A percentile compares a stretch with the other conserved stretches of the same genome.
Conservation (phyloP, 2,888 invertebrate species). For the Eurytoma californica region DNA sequence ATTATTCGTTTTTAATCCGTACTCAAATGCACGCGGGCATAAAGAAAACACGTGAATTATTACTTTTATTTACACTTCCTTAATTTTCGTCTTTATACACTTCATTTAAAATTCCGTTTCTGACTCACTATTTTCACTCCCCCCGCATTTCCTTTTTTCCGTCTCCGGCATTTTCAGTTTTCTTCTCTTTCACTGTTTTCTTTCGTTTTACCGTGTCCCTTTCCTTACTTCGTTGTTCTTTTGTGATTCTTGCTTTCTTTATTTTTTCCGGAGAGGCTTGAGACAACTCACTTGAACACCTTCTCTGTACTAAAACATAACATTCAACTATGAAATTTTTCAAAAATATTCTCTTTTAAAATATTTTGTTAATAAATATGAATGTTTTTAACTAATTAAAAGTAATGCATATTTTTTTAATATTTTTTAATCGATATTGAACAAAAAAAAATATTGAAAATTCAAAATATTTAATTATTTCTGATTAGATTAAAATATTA, state of each 20-base stretch:
- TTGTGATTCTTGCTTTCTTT: slow-evolving; percentile 42
- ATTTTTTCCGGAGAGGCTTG: slow-evolving; percentile 52
- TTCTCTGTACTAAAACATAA: slow-evolving; percentile 26
- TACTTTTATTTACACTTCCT: slow-evolving; percentile 20
- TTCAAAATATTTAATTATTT: background rate
- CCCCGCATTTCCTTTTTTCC: slow-evolving; percentile 13
- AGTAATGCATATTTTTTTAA: background rate
- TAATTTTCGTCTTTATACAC: slow-evolving; percentile 26
- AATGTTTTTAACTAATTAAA: background rate
- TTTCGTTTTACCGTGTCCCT: slow-evolving; percentile 29
- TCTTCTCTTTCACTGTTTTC: slow-evolving; percentile 31
- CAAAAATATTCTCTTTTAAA: too few relatives aligned
- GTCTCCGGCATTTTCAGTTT: slow-evolving; percentile 28
- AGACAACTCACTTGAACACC: slow-evolving; percentile 50
- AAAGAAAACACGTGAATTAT: too few relatives aligned
- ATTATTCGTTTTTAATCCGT: background rate
- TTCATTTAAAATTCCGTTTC: slow-evolving; percentile 46
- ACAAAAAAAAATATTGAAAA: background rate
- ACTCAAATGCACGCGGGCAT: too few relatives aligned
- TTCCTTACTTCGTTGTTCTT: slow-evolving; percentile 44
- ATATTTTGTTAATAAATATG: background rate
- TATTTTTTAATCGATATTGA: background rate
- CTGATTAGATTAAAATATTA: too few relatives aligned
- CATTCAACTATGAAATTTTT: background rate
- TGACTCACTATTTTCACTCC: slow-evolving; percentile 35